These are phyloP conservation scores for Zaprionus africanus DNA, from an alignment of 1,140 invertebrate genomes.

Conservation along the genomic window DNA sequence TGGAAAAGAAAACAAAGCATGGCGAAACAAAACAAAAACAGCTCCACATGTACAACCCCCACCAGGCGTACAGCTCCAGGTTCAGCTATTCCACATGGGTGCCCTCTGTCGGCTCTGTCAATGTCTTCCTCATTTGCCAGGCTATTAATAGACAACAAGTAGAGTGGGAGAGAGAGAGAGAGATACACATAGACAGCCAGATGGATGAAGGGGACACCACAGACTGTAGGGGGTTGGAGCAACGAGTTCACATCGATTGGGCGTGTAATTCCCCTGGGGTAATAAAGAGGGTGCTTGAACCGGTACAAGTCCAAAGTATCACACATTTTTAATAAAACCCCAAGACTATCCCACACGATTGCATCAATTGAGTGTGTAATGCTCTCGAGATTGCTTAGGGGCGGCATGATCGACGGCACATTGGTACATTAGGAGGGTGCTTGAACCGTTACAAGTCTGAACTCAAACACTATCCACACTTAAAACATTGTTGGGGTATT, in stretches of 20 bases:
- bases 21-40: conserved; percentile 17
- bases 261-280: background rate
- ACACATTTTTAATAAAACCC: background rate
- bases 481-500: background rate
- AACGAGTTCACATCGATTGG: background rate
- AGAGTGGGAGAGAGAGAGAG: background rate
- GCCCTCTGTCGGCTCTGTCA: conserved; percentile 32
- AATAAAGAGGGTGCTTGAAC: background rate
- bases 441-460: background rate
- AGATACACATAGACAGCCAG: background rate
- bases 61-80: background rate
- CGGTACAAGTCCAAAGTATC: background rate
- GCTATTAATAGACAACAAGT: conserved; percentile 34
- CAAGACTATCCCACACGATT: background rate
- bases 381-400: background rate
- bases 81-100: conserved; percentile 32
- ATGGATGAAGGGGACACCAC: background rate
- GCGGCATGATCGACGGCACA: background rate
- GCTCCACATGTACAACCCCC: conserved; percentile 1
- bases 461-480: background rate
- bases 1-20: conserved; percentile 30
- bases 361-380: background rate
- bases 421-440: background rate
- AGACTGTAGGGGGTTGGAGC: background rate
- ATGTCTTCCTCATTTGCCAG: conserved; percentile 18